A percentile compares a stretch with the other conserved stretches of the same genome.
These are phyloP conservation scores for Cebidichthys violaceus DNA, from an alignment of 2,113 vertebrate species.

Conservation along the genomic window DNA sequence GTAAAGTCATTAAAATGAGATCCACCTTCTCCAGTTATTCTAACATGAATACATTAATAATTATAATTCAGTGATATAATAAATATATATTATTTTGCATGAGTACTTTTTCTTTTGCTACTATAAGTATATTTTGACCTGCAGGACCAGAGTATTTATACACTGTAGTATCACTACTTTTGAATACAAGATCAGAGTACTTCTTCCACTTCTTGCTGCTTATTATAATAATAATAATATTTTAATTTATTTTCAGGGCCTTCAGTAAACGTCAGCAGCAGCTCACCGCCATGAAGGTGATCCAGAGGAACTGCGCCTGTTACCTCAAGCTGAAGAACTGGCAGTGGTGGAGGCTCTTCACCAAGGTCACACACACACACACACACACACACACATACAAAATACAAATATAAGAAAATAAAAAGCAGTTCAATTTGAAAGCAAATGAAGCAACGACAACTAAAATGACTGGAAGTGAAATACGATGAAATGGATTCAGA, in stretches of 20 bases:
- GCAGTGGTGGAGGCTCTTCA: conserved; percentile 99
- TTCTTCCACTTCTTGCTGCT: background rate
- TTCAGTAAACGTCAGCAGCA: conserved; percentile 95
- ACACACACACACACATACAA: conserved; percentile 13
- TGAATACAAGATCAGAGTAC: background rate
- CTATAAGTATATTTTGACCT: too few species aligned
- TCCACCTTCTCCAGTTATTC: background rate
- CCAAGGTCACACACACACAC: conserved; percentile 84
- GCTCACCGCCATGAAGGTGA: conserved; percentile 94
- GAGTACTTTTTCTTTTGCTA: too few species aligned
- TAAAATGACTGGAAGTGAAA: too few species aligned
- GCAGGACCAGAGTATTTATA: background rate
- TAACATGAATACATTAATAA: too few species aligned
- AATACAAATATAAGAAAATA: too few species aligned
- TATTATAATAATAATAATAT: background rate
- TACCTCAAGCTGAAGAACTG: conserved; percentile 96
- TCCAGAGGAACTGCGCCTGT: conserved; percentile 95
- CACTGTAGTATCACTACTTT: background rate
- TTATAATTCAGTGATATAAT: too few species aligned
- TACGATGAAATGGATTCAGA: too few species aligned
- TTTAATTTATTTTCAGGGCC: conserved; percentile 80
- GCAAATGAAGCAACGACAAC: too few species aligned
- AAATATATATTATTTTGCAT: too few species aligned
- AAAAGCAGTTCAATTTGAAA: too few species aligned
- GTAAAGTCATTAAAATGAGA: background rate